These are phyloP conservation scores for Melozone crissalis DNA, from an alignment of 2,113 vertebrate genomes.

Conservation along the genomic window DNA sequence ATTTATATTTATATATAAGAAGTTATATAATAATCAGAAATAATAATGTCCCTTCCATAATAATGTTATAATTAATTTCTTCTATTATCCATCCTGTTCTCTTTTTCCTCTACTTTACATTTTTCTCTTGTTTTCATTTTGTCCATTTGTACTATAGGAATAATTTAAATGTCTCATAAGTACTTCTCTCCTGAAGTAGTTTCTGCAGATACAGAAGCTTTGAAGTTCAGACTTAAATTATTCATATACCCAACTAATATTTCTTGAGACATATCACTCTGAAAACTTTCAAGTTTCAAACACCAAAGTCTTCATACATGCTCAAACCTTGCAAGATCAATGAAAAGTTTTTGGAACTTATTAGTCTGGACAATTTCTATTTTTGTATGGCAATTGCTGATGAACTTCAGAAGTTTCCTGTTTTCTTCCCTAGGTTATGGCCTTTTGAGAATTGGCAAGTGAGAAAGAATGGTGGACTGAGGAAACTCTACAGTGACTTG, in stretches of 20 bases:
- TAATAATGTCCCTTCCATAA: neutral
- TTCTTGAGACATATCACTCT: neutral
- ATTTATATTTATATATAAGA: neutral
- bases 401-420: neutral
- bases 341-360: neutral
- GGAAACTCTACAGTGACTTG: neutral
- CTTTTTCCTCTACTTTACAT: neutral
- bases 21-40: neutral
- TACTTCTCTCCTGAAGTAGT: neutral
- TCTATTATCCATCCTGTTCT: neutral
- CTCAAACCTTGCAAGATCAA: neutral
- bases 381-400: neutral
- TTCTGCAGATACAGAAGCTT: neutral
- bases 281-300: neutral
- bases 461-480: neutral
- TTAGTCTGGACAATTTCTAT: neutral
- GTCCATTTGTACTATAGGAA: neutral
- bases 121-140: neutral
- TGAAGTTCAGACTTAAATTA: constrained; percentile 28
- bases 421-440: neutral
- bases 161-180: constrained; percentile 17
- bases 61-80: neutral
- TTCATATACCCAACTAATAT: neutral
- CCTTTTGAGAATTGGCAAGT: neutral
- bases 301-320: neutral